phyloP scores from a whole-genome alignment of 2,113 vertebrate species.

The Grantiella picta region DNA sequence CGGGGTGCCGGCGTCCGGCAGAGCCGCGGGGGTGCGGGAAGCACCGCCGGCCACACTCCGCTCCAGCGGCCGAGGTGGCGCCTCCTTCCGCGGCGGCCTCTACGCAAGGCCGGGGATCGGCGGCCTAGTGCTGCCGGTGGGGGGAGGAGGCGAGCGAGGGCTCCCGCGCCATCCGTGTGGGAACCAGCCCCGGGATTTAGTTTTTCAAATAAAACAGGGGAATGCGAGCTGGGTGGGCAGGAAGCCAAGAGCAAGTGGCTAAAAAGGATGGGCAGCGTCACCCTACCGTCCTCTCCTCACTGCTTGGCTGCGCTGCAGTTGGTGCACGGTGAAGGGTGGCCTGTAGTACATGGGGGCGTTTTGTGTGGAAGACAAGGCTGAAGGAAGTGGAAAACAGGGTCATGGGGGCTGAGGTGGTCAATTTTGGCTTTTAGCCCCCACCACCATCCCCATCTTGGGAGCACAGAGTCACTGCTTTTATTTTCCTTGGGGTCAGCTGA shows the following conservation, averaged over 20 bases:
- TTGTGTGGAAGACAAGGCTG: neutral
- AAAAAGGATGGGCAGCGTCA: neutral
- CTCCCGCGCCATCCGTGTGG: neutral
- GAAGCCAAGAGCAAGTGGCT: neutral
- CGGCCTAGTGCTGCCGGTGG: conserved; percentile 50
- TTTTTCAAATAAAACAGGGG: neutral
- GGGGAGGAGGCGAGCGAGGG: neutral
- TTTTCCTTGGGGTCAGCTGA: neutral
- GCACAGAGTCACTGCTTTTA: neutral
- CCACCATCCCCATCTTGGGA: neutral
- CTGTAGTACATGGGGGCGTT: neutral
- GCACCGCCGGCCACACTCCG: neutral
- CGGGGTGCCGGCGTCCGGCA: neutral
- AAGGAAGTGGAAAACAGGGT: neutral
- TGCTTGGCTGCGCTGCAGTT: neutral
- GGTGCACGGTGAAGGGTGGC: neutral
- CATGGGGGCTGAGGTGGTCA: neutral
- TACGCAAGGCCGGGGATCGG: conserved; percentile 73
- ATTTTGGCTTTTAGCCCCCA: neutral
- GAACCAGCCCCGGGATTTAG: neutral
- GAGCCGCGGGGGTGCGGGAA: neutral
- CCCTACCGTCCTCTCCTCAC: neutral
- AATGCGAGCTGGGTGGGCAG: neutral
- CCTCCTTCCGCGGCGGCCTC: neutral
- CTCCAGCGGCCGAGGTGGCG: neutral